Conservation (phyloP, 1,140 invertebrate genomes). For the honey bee (Apis mellifera) region DNA sequence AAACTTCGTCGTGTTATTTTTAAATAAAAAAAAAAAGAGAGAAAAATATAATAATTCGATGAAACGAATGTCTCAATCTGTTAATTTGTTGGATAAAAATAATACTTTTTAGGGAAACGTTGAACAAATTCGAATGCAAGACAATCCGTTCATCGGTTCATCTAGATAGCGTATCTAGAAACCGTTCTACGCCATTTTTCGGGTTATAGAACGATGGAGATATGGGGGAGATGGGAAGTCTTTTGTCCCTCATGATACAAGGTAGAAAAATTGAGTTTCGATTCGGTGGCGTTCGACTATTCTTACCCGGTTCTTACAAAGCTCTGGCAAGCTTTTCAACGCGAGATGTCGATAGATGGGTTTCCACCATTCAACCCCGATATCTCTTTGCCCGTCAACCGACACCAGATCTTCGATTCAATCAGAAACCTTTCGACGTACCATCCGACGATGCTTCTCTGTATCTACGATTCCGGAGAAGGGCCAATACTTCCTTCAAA, state of each 20-base stretch:
- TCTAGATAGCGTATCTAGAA: neutral
- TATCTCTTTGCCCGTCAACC: constrained; percentile 49
- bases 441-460: constrained; percentile 14
- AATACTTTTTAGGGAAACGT: too few relatives aligned
- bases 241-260: neutral
- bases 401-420: constrained; percentile 44
- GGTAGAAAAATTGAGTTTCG: constrained; percentile 50
- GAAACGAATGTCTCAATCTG: too few relatives aligned
- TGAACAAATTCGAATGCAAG: too few relatives aligned
- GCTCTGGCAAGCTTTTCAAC: constrained; percentile 34
- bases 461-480: neutral
- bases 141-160: neutral
- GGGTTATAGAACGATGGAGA: neutral
- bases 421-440: constrained; percentile 25
- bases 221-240: neutral
- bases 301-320: constrained; percentile 32
- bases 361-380: constrained; percentile 10
- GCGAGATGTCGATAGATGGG: constrained; percentile 46
- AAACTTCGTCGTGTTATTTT: too few relatives aligned
- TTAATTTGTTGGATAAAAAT: too few relatives aligned
- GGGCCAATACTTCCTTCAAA: neutral
- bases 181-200: too few relatives aligned
- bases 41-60: too few relatives aligned
- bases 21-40: too few relatives aligned
- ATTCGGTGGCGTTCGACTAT: constrained; percentile 16